Base-by-base conservation (phyloP, 2,113 vertebrate species). In the Brevimyrus niger region DNA sequence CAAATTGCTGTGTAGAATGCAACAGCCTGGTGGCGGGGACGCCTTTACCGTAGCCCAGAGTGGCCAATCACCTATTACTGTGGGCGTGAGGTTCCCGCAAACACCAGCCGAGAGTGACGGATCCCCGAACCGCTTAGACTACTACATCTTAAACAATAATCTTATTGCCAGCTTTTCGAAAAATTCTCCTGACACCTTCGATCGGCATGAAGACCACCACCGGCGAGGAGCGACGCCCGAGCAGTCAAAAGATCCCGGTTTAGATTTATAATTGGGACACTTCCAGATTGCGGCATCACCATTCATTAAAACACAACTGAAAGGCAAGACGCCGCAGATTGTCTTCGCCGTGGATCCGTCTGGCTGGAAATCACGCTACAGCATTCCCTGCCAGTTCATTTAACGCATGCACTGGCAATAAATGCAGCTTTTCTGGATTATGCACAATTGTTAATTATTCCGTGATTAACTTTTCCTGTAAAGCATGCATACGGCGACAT, bases 71-170 rank as follows among this genome's bases (percentile, higher is more conserved):
- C 6, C 42, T 23, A 48, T 23, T 50, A 53, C 65, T 53, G 69
- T 76, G 88, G 88, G 88, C 88, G 88, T 88, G 88, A 3, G 15
- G 61, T 82, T 73, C 27, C 69, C 19, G 38, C 21, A 69, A 46
- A 73, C 87, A 76, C 88, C 19, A 38, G 15, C 47, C 1, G 47
- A 53, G 88, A 88, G 48, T 50, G 88, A 38, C 65, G 47, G 69
- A 9, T 17, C 7, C 10, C 69, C 15, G 44, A 38, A 21, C 47
- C 9, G 69, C 27, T 21, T 42, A 23, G 27, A 76, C 53, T 27
- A 38, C 17, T 55, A 38, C 23, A 55, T 46, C 0, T 27, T n/a
- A 50, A 50, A 50, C 46, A 51, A 47, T 44, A 73, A 73, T 51
- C n/a, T 51, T 50, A 51, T 76, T 82, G 46, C 19, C 47, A 50